phyloP scores from a whole-genome alignment of 1,140 invertebrate genomes.

The Calephelis virginiensis region DNA sequence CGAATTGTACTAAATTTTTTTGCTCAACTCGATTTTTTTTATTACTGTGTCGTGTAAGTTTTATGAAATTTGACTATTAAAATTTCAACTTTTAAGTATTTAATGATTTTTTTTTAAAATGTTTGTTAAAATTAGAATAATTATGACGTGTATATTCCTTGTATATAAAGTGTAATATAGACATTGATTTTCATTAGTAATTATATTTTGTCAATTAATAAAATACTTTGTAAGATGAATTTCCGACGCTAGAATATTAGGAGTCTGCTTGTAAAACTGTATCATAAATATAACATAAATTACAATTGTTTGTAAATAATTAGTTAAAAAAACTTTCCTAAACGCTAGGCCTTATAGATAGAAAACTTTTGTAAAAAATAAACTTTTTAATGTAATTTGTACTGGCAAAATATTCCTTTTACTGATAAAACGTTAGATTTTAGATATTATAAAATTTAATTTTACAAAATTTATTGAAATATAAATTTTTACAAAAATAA shows the following conservation, averaged over 20 bases:
- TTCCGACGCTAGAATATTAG: slow-evolving; percentile 6
- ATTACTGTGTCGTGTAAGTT: no score
- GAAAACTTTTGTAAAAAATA: slow-evolving; percentile 5
- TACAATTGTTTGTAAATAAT: background rate
- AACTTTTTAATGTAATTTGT: background rate
- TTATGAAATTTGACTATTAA: background rate
- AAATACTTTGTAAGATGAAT: slow-evolving; percentile 7
- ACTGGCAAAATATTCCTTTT: background rate
- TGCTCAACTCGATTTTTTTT: no score
- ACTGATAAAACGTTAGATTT: background rate
- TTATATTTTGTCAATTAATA: slow-evolving; percentile 15
- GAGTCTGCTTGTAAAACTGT: slow-evolving; percentile 7
- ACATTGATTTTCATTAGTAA: slow-evolving; percentile 1
- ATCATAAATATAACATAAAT: background rate
- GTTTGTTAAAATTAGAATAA: background rate
- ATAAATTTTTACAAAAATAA: no score
- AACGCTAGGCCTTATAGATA: slow-evolving; percentile 6
- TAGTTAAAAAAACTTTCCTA: slow-evolving; percentile 11
- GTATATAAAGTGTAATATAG: slow-evolving; percentile 6
- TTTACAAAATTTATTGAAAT: no score
- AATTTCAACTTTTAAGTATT: background rate
- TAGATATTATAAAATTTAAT: background rate
- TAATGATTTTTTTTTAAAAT: background rate
- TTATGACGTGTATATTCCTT: background rate
- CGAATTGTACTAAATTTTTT: no score